Conservation (phyloP, 2,113 vertebrate genomes). For the Fulmarus glacialis region DNA sequence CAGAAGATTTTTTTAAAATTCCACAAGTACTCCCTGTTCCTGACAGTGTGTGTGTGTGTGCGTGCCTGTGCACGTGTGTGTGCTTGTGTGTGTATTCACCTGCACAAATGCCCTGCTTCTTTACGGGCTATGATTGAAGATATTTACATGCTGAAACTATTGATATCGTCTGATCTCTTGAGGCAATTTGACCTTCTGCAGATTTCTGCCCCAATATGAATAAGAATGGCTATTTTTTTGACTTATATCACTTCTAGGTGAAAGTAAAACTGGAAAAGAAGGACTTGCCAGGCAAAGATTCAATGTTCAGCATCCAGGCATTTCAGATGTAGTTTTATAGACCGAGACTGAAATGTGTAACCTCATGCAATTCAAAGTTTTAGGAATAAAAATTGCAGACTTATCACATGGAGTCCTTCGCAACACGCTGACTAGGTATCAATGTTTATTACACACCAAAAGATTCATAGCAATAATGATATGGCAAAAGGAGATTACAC, state of each 20-base stretch:
- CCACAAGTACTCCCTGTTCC: not conserved
- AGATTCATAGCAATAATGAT: not conserved
- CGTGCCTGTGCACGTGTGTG: not conserved
- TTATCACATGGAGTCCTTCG: not conserved
- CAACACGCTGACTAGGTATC: not conserved
- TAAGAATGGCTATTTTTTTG: not conserved
- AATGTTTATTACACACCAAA: not conserved
- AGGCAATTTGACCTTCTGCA: not conserved
- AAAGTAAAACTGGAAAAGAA: not conserved
- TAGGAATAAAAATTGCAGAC: not conserved
- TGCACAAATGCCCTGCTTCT: not conserved
- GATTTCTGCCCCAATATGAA: not conserved
- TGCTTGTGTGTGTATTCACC: not conserved
- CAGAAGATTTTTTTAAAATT: not conserved
- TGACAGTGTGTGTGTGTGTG: accelerated
- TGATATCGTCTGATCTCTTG: not conserved
- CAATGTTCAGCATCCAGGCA: not conserved
- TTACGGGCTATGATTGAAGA: not conserved
- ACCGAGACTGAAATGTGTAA: not conserved
- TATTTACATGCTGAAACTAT: not conserved
- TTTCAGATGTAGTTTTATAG: not conserved
- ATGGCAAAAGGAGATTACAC: not conserved
- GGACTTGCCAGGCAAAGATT: not conserved
- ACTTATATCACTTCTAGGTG: not conserved
- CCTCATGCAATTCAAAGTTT: not conserved